Base-by-base conservation (phyloP, 2,113 vertebrate genomes). In the Aphyosemion australe region DNA sequence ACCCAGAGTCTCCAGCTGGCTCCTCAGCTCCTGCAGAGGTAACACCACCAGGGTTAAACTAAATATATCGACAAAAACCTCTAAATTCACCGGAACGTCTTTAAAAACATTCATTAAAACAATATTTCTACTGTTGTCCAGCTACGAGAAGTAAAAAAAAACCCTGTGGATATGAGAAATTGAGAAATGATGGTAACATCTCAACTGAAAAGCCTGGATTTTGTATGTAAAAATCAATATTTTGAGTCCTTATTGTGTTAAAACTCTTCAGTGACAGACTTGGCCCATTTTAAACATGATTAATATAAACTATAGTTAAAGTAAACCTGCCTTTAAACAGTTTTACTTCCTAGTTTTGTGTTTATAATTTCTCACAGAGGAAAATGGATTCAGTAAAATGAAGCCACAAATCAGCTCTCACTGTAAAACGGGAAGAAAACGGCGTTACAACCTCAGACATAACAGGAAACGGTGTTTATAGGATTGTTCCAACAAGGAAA, bases 1-100 rank as follows among this genome's bases (percentile, higher is more conserved):
- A 66, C 87, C 93, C 81, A 86, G 82, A 12, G 91, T 88, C 74
- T 90, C 86, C 42, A 99, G 92, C 62, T 93, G 91, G 54, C 90
- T 87, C 15, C 49, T 88, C 62, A 96, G 87, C 51, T 94, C 93
- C 97, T 98, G 83, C 18, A 72, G 55, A 81, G 2, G 43, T 12
- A 66, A 19, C 46, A 48, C 2, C 5, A 5, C 1, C 26, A 5
- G 26, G 26, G 26, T 26, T 26, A 26, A 26, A 26, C 26, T 2
- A 26, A 26, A 2, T 26, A 2, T 26, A 4, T 26, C 26, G 5
- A 26, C 26, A 26, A 5, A 26, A 26, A 26, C 26, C 26, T 26
- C 1, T 0, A 26, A 26, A 26, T 2, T 26, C 26, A 4, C 5
- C 26, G 5, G 26, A 26, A 26, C 26, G 3, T 26, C 26, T 26